Conservation (phyloP, 2,113 vertebrate species). For the Calyptomena viridis region DNA sequence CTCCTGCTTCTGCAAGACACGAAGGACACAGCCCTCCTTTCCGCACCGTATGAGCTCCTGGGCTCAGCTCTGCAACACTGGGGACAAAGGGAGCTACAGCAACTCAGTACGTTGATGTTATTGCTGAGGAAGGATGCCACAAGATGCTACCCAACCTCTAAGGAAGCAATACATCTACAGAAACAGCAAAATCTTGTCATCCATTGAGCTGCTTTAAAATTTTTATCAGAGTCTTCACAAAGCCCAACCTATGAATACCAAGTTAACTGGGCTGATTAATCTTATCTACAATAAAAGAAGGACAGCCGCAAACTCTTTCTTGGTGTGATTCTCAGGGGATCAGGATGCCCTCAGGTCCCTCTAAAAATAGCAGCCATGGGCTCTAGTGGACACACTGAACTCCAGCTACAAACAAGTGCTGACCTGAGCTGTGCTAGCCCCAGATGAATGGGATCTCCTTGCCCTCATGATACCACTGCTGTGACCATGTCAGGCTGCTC, state of each 20-base stretch:
- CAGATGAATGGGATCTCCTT: not conserved
- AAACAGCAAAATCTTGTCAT: not conserved
- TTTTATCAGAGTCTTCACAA: not conserved
- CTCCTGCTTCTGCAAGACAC: not conserved
- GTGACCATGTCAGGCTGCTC: not conserved
- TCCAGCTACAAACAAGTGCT: not conserved
- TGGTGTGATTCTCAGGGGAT: not conserved
- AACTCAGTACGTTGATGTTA: not conserved
- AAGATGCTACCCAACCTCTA: not conserved
- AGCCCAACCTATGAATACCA: not conserved
- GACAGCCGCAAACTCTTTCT: not conserved
- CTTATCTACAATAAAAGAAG: not conserved
- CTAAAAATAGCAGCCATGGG: not conserved
- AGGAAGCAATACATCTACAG: not conserved
- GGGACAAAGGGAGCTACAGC: not conserved
- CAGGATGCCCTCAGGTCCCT: not conserved
- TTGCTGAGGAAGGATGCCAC: not conserved
- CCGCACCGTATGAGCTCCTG: not conserved
- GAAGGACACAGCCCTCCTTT: not conserved
- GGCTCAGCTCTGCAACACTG: not conserved
- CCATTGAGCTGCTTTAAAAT: not conserved
- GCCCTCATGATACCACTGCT: rapidly evolving
- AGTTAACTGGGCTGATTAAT: not conserved
- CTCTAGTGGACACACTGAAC: not conserved
- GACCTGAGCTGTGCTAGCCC: not conserved